Evolutionary conservation across 2,888 invertebrate genomes (phyloP).

Genomic region (Tupiocoris notatus): DNA sequence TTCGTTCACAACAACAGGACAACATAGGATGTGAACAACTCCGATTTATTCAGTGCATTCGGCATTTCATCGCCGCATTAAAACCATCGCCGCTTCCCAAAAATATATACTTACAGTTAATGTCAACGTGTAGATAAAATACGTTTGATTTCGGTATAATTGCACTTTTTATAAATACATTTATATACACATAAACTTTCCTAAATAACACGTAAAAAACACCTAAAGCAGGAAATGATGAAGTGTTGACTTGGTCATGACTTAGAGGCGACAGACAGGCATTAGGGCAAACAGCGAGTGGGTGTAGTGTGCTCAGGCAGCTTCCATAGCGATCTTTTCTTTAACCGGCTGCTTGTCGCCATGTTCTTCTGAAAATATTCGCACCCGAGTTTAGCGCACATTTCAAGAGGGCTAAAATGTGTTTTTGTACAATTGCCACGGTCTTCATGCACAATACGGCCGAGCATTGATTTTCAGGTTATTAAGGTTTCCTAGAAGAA

Average conservation of each 20-base stretch:
- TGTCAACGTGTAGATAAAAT: conserved; percentile 35
- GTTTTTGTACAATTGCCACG: too few species aligned
- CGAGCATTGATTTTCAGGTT: too few species aligned
- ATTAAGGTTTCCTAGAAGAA: too few species aligned
- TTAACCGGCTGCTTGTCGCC: conserved; percentile 7
- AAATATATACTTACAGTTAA: conserved; percentile 25
- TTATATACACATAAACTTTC: conserved; percentile 34
- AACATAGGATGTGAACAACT: conserved; percentile 11
- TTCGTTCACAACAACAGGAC: conserved; percentile 12
- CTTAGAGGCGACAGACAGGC: conserved; percentile 20
- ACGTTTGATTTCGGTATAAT: conserved; percentile 26
- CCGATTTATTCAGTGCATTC: conserved; percentile 18
- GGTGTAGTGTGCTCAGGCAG: conserved; percentile 4
- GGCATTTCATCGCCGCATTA: background rate
- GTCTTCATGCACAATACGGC: too few species aligned
- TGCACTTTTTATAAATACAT: conserved; percentile 30
- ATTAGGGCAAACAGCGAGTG: background rate
- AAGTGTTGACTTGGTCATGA: conserved; percentile 27
- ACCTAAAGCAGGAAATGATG: conserved; percentile 25
- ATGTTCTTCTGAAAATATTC: conserved; percentile 25
- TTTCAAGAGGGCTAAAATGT: too few species aligned
- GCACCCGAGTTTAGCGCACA: too few species aligned
- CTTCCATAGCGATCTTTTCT: conserved; percentile 26
- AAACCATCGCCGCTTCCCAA: conserved; percentile 1
- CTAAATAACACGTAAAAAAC: conserved; percentile 17